A percentile compares a stretch with the other conserved stretches of the same genome.
Evolutionary conservation across 2,888 invertebrate species (phyloP).

Genomic region (Aleiodes testaceus): DNA sequence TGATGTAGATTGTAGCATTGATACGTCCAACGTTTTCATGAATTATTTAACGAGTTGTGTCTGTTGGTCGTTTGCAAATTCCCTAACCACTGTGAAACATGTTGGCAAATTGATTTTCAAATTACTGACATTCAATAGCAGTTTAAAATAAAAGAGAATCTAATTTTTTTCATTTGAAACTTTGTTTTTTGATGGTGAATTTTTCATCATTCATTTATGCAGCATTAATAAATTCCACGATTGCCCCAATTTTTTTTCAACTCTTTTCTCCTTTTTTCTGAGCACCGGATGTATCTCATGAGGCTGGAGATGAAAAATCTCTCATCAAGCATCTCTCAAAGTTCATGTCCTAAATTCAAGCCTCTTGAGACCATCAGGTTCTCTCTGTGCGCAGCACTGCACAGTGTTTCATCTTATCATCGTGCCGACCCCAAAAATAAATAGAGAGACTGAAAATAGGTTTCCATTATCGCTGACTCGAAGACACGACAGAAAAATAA

Average conservation of each 20-base stretch:
- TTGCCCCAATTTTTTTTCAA: not conserved
- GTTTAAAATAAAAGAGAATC: not conserved
- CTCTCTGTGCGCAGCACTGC: not conserved
- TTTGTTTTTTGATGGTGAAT: too few relatives aligned
- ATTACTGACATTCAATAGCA: constrained; percentile 21
- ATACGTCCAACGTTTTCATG: constrained; percentile 39
- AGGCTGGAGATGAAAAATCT: not conserved
- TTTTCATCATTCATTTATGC: too few relatives aligned
- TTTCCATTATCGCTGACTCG: constrained; percentile 47
- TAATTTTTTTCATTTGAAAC: not conserved
- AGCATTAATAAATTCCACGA: not conserved
- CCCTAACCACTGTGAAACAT: constrained; percentile 36
- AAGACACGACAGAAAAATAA: constrained; percentile 34
- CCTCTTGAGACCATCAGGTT: constrained; percentile 7
- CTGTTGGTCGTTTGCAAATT: constrained; percentile 30
- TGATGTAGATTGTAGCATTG: constrained; percentile 38
- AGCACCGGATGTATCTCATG: constrained; percentile 7
- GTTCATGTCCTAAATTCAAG: constrained; percentile 17
- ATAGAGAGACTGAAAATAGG: constrained; percentile 56
- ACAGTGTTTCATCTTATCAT: constrained; percentile 51
- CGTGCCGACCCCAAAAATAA: constrained; percentile 56
- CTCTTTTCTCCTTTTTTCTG: not conserved
- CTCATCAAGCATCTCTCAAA: constrained; percentile 7
- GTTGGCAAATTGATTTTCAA: constrained; percentile 27
- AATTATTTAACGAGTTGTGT: constrained; percentile 43